A percentile compares a stretch with the other conserved stretches of the same genome.
These are phyloP conservation scores for Microplitis manilae DNA, from an alignment of 2,888 invertebrate species.

Conservation along the genomic window DNA sequence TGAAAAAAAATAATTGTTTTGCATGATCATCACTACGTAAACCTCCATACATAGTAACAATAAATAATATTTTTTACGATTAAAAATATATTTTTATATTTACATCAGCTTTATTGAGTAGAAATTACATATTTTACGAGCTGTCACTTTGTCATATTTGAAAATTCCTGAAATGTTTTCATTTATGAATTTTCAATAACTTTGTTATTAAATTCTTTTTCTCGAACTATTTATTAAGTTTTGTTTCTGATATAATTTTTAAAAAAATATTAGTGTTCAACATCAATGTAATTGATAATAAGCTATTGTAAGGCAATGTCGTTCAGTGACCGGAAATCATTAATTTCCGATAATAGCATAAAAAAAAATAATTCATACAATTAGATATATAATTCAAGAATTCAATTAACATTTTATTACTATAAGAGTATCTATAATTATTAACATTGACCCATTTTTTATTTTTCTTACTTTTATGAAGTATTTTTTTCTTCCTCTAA, in stretches of 20 bases:
- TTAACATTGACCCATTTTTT: constrained; percentile 25
- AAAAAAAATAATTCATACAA: constrained; percentile 5
- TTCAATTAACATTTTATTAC: constrained; percentile 1
- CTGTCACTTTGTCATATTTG: background rate
- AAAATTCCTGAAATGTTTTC: background rate
- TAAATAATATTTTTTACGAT: background rate
- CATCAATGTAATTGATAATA: background rate
- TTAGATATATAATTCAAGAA: background rate
- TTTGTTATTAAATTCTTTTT: background rate
- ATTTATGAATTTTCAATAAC: background rate
- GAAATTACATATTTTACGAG: background rate
- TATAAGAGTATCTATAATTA: background rate
- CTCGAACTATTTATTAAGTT: background rate
- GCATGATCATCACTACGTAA: background rate
- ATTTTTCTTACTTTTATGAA: background rate
- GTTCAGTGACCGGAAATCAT: background rate
- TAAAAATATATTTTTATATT: background rate
- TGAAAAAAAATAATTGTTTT: background rate
- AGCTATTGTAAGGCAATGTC: background rate
- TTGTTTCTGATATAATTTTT: background rate
- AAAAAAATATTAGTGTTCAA: background rate
- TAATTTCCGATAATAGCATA: background rate
- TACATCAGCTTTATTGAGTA: background rate
- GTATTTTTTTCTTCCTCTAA: background rate
- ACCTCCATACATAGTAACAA: background rate